Evolutionary conservation across 1,140 invertebrate genomes (phyloP).

Genomic region (Drosophila pruinosa): DNA sequence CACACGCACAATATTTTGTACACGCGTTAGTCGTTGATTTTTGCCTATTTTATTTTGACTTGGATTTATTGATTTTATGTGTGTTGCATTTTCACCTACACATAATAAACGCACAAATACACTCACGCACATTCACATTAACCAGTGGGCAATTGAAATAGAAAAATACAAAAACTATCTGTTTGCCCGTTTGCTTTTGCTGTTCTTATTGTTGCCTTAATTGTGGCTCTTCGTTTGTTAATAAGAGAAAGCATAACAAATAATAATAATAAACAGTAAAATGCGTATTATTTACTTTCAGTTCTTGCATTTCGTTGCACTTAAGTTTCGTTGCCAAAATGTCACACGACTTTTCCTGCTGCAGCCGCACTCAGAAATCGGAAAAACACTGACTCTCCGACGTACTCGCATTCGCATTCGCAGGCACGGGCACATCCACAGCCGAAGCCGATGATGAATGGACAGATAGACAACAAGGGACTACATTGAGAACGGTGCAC

Average conservation of each 20-base stretch:
- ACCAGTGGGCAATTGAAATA: constrained; percentile 12
- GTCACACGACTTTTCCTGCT: constrained; percentile 57
- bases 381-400: constrained; percentile 52
- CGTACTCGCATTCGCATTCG: constrained; percentile 22
- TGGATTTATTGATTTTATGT: constrained; percentile 79
- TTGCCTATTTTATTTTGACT: constrained; percentile 74
- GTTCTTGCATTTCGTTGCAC: constrained; percentile 69
- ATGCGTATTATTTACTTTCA: constrained; percentile 59
- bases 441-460: constrained; percentile 48
- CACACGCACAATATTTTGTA: constrained; percentile 40
- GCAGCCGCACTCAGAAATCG: constrained; percentile 68
- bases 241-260: constrained; percentile 1
- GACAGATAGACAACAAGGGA: constrained; percentile 36
- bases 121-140: constrained; percentile 8
- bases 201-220: neutral
- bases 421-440: constrained; percentile 15
- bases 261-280: constrained; percentile 8
- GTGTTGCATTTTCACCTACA: constrained; percentile 70
- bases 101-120: constrained; percentile 23
- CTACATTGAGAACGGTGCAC: constrained; percentile 39
- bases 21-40: constrained; percentile 59
- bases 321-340: constrained; percentile 54
- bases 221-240: neutral
- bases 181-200: constrained; percentile 1
- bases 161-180: constrained; percentile 9